phyloP scores from a whole-genome alignment of 2,113 vertebrate genomes.

The Amphiprion ocellaris region DNA sequence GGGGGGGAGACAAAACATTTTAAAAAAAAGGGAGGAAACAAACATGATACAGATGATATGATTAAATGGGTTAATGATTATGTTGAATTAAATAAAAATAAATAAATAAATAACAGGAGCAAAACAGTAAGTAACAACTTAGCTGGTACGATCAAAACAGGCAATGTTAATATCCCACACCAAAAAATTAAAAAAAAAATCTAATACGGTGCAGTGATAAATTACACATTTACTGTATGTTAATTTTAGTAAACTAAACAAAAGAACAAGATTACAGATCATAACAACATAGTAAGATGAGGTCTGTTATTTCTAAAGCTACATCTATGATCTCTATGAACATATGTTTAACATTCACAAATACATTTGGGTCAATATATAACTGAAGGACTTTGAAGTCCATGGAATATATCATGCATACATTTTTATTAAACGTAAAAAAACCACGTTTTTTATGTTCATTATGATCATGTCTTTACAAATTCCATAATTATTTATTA shows the following conservation, averaged over 20 bases:
- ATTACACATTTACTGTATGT: constrained; percentile 5
- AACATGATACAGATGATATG: constrained; percentile 86
- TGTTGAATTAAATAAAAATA: constrained; percentile 65
- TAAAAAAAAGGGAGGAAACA: constrained; percentile 74
- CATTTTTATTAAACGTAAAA: too few relatives aligned
- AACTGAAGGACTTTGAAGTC: too few relatives aligned
- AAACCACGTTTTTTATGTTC: too few relatives aligned
- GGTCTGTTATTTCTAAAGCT: background rate
- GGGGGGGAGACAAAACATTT: constrained; percentile 82
- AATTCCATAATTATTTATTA: too few relatives aligned
- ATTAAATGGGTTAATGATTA: constrained; percentile 88
- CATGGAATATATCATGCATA: too few relatives aligned
- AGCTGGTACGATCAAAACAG: constrained; percentile 61
- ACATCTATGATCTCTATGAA: background rate
- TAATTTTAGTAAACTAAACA: constrained; percentile 49
- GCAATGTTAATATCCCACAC: constrained; percentile 68
- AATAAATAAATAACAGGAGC: constrained; percentile 36
- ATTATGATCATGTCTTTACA: too few relatives aligned
- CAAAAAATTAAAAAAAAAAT: constrained; percentile 16
- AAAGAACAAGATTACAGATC: background rate
- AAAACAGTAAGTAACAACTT: constrained; percentile 35
- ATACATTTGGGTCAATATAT: background rate
- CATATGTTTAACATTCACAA: background rate
- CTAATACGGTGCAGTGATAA: constrained; percentile 24
- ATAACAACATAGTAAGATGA: background rate